phyloP scores from a whole-genome alignment of 2,888 invertebrate species.

The Diarsia dahlii region DNA sequence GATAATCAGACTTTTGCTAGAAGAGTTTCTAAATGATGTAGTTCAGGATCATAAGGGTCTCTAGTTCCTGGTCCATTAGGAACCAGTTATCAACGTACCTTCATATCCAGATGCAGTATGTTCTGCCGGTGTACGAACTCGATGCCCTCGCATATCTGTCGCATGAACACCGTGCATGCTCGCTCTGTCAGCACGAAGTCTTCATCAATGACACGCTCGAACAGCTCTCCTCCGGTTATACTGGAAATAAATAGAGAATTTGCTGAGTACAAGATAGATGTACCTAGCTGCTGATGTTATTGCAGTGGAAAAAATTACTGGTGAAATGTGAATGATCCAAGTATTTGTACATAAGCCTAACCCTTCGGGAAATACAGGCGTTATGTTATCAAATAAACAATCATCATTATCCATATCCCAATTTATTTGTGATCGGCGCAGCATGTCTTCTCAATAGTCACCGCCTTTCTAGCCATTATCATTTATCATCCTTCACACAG shows the following conservation, averaged over 20 bases:
- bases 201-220: conserved; percentile 99
- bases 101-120: conserved; percentile 99
- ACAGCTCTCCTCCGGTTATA: conserved; percentile 99
- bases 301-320: background rate
- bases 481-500: too few species aligned
- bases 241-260: conserved; percentile 89
- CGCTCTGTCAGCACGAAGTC: conserved; percentile 99
- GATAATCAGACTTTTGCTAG: background rate
- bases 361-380: background rate
- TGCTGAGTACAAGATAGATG: background rate
- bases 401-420: too few species aligned
- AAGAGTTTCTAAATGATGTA: background rate
- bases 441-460: too few species aligned
- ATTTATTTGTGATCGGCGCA: too few species aligned
- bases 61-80: background rate
- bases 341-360: background rate
- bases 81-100: conserved; percentile 90
- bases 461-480: too few species aligned
- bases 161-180: conserved; percentile 98
- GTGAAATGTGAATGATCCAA: background rate
- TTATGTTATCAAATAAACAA: background rate
- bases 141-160: conserved; percentile 99
- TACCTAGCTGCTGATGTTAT: background rate
- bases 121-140: conserved; percentile 99
- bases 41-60: background rate